phyloP scores from a whole-genome alignment of 1,140 invertebrate species.

The Prorops nasuta region DNA sequence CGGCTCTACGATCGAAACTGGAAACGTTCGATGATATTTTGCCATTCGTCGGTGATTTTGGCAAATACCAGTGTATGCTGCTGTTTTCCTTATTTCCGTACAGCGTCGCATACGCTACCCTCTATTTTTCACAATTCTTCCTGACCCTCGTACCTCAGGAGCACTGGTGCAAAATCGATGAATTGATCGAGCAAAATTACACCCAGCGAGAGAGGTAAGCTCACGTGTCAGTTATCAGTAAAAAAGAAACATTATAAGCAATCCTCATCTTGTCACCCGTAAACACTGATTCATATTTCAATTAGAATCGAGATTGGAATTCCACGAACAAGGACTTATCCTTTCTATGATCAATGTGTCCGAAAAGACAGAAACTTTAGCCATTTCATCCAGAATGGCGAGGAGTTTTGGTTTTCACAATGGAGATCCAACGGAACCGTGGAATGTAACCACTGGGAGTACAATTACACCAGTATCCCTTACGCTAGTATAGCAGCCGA shows the following conservation, averaged over 20 bases:
- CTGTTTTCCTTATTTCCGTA: constrained; percentile 49
- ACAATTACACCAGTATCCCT: constrained; percentile 55
- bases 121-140: constrained; percentile 55
- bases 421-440: constrained; percentile 37
- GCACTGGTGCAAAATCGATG: constrained; percentile 51
- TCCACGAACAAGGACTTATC: constrained; percentile 36
- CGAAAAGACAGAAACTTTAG: constrained; percentile 42
- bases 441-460: constrained; percentile 52
- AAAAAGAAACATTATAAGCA: too few species aligned
- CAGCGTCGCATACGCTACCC: constrained; percentile 41
- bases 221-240: too few species aligned
- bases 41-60: constrained; percentile 58
- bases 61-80: constrained; percentile 57
- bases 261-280: too few species aligned
- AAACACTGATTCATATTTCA: too few species aligned
- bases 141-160: constrained; percentile 49
- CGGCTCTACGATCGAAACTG: constrained; percentile 37
- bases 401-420: constrained; percentile 16
- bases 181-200: constrained; percentile 28
- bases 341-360: constrained; percentile 45
- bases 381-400: constrained; percentile 13
- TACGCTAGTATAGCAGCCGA: constrained; percentile 56
- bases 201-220: constrained; percentile 40
- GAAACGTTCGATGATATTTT: constrained; percentile 57
- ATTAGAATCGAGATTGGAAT: constrained; percentile 40